Evolutionary conservation across 2,888 invertebrate species (phyloP), one percentile per base, ranked within the genome.

Genomic region (Euplagia quadripunctaria): DNA sequence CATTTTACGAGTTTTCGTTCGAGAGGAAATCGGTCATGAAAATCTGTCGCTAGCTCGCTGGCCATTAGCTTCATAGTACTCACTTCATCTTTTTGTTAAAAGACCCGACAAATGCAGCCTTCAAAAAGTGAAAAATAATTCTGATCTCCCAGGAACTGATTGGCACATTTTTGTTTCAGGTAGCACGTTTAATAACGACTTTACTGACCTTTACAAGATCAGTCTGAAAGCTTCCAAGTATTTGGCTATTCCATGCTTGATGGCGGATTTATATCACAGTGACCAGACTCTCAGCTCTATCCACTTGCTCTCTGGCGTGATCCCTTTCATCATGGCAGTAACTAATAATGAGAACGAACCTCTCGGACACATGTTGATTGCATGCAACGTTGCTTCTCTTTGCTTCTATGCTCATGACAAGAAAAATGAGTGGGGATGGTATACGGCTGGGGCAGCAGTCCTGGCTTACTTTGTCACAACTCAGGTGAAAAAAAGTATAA

Each of bases 161-260:
- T 20, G 6, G 6, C 14, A 61, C 6, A 49, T 51, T 41, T 41
- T 68, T 41, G 11, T 58, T 88, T 5, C 89, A 94, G 94, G 92
- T 68, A 88, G 86, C 70, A 70, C 79, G 46, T 85, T 93, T 79
- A 85, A 90, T 75, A 89, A 87, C 67, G 94, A 95, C 84, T 88
- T 94, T 74, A 82, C 82, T 12, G 65, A 85, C 71, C 82, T 87
- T 41, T 95, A 93, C 83, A 5, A 31, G 11, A 75, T 94, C 49
- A 94, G 93, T 72, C 77, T 86, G 64, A 87, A 85, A 16, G 94
- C 94, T 1, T 79, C 91, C 2, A 87, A 88, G 43, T 94, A 94
- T 79, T 82, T 95, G 20, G 90, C 94, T 0, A 75, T 95, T 20
- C 93, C 95, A 0, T 94, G 94, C 71, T 75, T 95, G 1, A 94